phyloP scores from a whole-genome alignment of 2,888 invertebrate genomes.

The Eilema depressum region DNA sequence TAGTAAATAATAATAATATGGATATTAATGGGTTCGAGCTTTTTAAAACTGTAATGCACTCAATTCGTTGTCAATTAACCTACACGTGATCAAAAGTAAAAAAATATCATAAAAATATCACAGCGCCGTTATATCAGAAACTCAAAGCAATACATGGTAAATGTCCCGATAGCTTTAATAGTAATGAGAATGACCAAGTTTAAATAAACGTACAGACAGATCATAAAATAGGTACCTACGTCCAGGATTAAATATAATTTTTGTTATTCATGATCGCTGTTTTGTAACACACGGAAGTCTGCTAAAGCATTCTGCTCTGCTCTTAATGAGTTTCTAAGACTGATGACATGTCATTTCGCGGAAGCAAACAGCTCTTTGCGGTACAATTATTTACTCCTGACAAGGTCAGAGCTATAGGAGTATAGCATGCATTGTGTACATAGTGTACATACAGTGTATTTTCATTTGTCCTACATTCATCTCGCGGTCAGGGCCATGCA shows the following conservation, averaged over 20 bases:
- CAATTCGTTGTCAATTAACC: constrained; percentile 5
- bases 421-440: constrained; percentile 32
- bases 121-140: too few species aligned
- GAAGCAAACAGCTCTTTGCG: constrained; percentile 38
- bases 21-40: too few species aligned
- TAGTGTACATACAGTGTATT: constrained; percentile 35
- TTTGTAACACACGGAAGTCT: constrained; percentile 68
- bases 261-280: constrained; percentile 39
- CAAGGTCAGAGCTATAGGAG: constrained; percentile 55
- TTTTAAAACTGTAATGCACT: not conserved
- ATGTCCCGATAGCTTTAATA: too few species aligned
- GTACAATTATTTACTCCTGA: constrained; percentile 53
- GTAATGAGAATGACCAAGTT: constrained; percentile 20
- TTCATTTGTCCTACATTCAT: constrained; percentile 67
- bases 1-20: too few species aligned
- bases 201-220: constrained; percentile 25
- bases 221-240: constrained; percentile 20
- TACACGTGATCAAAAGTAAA: constrained; percentile 14
- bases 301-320: constrained; percentile 61
- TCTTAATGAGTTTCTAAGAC: constrained; percentile 68
- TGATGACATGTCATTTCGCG: constrained; percentile 59
- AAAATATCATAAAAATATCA: too few species aligned
- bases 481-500: constrained; percentile 76
- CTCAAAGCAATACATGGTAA: too few species aligned
- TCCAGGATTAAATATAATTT: constrained; percentile 27